These are phyloP conservation scores for Drosophila equinoxialis DNA, from an alignment of 1,140 invertebrate genomes.

Conservation along the genomic window DNA sequence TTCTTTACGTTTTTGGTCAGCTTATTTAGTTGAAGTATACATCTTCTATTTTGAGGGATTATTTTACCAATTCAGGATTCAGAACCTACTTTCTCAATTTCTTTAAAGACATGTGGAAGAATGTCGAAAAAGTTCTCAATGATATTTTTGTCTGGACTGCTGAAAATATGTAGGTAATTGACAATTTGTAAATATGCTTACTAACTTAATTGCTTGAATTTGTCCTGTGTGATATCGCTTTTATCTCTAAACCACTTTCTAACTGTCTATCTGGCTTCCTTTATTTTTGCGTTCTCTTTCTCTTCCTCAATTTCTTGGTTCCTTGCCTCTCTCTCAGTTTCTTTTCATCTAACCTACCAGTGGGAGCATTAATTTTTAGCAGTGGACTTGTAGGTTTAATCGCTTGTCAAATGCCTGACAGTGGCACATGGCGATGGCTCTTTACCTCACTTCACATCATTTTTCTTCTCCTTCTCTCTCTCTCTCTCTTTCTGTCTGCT, in stretches of 20 bases:
- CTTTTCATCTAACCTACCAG: constrained; percentile 7
- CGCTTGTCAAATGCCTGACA: constrained; percentile 72
- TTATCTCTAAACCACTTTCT: not conserved
- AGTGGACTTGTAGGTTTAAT: constrained; percentile 54
- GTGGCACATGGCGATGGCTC: constrained; percentile 29
- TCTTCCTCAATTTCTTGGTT: not conserved
- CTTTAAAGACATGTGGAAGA: too few relatives aligned
- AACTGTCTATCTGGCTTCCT: not conserved
- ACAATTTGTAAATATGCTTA: not conserved
- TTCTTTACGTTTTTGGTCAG: too few relatives aligned
- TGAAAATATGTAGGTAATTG: constrained; percentile 22
- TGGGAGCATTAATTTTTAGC: constrained; percentile 6
- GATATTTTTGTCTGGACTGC: too few relatives aligned
- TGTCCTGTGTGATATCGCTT: not conserved
- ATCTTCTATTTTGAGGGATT: too few relatives aligned
- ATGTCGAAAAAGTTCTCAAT: too few relatives aligned
- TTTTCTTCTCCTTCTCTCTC: constrained; percentile 8
- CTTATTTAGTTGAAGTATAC: too few relatives aligned
- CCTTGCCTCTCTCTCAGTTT: not conserved
- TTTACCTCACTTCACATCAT: not conserved
- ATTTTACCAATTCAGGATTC: too few relatives aligned
- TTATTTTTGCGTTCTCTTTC: not conserved
- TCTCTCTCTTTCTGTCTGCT: constrained; percentile 13
- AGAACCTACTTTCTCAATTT: too few relatives aligned
- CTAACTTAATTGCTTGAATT: constrained; percentile 2